Evolutionary conservation across 2,888 invertebrate species (phyloP).

Genomic region (Lasius fuliginosus): DNA sequence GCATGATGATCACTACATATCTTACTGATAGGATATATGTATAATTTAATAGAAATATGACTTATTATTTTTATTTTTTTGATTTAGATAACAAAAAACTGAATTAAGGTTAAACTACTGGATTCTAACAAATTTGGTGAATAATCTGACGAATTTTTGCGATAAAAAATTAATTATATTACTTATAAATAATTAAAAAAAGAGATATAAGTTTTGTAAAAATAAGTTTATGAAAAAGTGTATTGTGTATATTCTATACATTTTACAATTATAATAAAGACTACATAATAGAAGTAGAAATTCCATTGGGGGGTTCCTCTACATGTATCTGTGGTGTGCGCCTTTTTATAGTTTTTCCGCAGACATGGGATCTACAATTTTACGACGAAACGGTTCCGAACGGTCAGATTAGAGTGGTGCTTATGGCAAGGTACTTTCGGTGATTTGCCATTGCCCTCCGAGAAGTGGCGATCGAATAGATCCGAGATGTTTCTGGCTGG

Average conservation of each 20-base stretch:
- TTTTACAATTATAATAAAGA: not conserved
- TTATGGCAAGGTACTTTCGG: too few species aligned
- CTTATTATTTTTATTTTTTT: not conserved
- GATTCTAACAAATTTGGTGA: not conserved
- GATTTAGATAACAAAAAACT: slow-evolving; percentile 17
- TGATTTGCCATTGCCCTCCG: too few species aligned
- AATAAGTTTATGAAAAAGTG: not conserved
- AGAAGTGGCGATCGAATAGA: too few species aligned
- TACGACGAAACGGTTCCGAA: too few species aligned
- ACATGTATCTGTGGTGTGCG: too few species aligned
- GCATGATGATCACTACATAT: not conserved
- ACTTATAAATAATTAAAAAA: not conserved
- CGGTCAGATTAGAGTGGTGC: too few species aligned
- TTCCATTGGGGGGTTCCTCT: not conserved
- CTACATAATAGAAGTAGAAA: not conserved
- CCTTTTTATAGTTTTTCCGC: too few species aligned
- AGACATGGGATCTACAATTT: too few species aligned
- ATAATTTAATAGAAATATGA: not conserved
- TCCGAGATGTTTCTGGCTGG: too few species aligned
- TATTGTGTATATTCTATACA: not conserved
- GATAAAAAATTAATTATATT: not conserved
- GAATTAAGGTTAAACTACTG: not conserved
- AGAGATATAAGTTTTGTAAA: not conserved
- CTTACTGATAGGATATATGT: not conserved
- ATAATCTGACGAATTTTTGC: not conserved